Percentiles rank a stretch among this genome's conserved stretches.
Evolutionary conservation across 2,797 vertebrate genomes (phyloP).

Genomic region (Ispidina picta): DNA sequence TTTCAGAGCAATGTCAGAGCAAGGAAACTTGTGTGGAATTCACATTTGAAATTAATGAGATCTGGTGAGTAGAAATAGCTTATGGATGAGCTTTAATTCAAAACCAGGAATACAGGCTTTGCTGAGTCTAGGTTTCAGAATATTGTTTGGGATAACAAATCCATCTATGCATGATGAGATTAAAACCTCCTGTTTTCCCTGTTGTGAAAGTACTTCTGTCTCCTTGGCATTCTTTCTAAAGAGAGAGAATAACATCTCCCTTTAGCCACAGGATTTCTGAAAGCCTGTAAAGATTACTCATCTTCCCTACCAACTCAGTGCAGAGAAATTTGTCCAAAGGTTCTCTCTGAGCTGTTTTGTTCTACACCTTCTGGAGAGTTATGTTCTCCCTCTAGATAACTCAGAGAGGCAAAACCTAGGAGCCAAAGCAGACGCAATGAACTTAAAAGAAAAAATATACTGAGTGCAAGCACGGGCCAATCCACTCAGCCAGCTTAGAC

Average conservation of each 20-base stretch:
- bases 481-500: not conserved
- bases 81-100: not conserved
- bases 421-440: conserved; percentile 16
- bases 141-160: not conserved
- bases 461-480: not conserved
- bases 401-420: not conserved
- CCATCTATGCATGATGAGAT: not conserved
- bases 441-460: not conserved
- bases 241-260: not conserved
- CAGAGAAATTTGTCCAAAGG: conserved; percentile 3
- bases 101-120: not conserved
- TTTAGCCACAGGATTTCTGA: conserved; percentile 10
- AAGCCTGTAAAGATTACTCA: conserved; percentile 2
- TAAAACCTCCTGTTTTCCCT: not conserved
- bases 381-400: not conserved
- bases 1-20: not conserved
- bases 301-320: not conserved
- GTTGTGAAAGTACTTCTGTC: not conserved
- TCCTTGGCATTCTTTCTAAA: conserved; percentile 4
- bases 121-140: not conserved
- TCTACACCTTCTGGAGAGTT: not conserved
- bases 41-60: not conserved
- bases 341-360: not conserved
- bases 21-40: not conserved
- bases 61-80: not conserved